Conservation (phyloP, 2,888 invertebrate genomes). For the Scaptomyza cyrtandrae region DNA sequence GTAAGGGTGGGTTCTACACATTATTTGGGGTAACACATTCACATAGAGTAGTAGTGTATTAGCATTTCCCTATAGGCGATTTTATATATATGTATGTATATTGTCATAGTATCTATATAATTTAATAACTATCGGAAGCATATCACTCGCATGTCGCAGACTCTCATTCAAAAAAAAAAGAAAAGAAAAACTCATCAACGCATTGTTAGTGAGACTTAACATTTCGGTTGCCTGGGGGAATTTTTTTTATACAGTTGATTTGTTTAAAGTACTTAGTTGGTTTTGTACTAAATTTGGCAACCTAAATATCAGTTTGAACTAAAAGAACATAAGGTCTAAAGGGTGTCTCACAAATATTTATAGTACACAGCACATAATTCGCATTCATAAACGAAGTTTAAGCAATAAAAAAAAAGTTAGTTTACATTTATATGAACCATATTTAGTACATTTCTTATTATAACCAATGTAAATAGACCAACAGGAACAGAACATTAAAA, state of each 20-base stretch:
- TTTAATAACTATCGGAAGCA: slow-evolving; percentile 75
- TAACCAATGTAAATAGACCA: slow-evolving; percentile 50
- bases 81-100: slow-evolving; percentile 61
- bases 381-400: slow-evolving; percentile 47
- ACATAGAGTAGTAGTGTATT: slow-evolving; percentile 53
- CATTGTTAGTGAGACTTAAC: slow-evolving; percentile 27
- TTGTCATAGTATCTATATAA: slow-evolving; percentile 70
- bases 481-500: slow-evolving; percentile 10
- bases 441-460: slow-evolving; percentile 23
- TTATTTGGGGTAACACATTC: slow-evolving; percentile 14
- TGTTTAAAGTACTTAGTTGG: not conserved
- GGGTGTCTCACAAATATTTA: slow-evolving; percentile 77
- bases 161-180: slow-evolving; percentile 58
- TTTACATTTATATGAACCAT: slow-evolving; percentile 18
- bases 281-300: slow-evolving; percentile 26
- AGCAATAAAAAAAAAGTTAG: slow-evolving; percentile 4
- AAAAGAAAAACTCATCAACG: slow-evolving; percentile 23
- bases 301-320: slow-evolving; percentile 25
- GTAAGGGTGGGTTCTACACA: slow-evolving; percentile 68
- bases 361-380: slow-evolving; percentile 54
- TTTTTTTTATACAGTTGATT: not conserved
- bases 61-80: slow-evolving; percentile 75
- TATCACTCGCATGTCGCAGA: slow-evolving; percentile 77
- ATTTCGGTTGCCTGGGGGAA: slow-evolving; percentile 29
- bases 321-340: slow-evolving; percentile 64